These are phyloP conservation scores for Philopedon plagiatum DNA, from an alignment of 2,888 invertebrate genomes.

Conservation along the genomic window DNA sequence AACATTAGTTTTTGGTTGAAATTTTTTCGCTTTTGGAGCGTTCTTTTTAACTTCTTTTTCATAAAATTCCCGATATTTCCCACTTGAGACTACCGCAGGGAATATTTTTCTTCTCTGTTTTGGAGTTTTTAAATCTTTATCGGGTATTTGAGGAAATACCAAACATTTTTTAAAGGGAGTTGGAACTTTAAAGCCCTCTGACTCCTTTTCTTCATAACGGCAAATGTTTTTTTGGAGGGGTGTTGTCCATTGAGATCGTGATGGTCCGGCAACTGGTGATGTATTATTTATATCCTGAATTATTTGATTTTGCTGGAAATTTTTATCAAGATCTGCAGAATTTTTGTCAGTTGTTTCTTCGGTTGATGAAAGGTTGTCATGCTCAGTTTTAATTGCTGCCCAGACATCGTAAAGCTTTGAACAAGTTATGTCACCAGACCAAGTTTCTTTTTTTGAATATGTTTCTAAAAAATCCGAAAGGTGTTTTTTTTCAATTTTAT, in stretches of 20 bases:
- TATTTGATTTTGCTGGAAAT: neutral
- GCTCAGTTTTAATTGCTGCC: neutral
- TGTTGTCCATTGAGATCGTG: neutral
- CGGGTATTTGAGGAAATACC: neutral
- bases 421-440: neutral
- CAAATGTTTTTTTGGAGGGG: neutral
- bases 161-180: neutral
- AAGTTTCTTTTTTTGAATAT: neutral
- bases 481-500: neutral
- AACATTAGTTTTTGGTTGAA: neutral
- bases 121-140: slow-evolving; percentile 1
- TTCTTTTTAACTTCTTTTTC: slow-evolving; percentile 8
- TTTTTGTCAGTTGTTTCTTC: neutral
- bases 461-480: neutral
- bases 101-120: neutral
- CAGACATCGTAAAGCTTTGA: neutral
- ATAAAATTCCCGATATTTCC: slow-evolving; percentile 13
- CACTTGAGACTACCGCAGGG: slow-evolving; percentile 23
- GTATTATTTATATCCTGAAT: neutral
- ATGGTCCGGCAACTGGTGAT: neutral
- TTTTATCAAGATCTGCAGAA: neutral
- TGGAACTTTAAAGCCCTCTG: neutral
- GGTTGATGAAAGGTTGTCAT: neutral
- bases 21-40: neutral
- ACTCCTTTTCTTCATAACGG: neutral